A percentile compares a stretch with the other conserved stretches of the same genome.
phyloP scores from a whole-genome alignment of 2,113 vertebrate genomes.

The Tragelaphus buxtoni region DNA sequence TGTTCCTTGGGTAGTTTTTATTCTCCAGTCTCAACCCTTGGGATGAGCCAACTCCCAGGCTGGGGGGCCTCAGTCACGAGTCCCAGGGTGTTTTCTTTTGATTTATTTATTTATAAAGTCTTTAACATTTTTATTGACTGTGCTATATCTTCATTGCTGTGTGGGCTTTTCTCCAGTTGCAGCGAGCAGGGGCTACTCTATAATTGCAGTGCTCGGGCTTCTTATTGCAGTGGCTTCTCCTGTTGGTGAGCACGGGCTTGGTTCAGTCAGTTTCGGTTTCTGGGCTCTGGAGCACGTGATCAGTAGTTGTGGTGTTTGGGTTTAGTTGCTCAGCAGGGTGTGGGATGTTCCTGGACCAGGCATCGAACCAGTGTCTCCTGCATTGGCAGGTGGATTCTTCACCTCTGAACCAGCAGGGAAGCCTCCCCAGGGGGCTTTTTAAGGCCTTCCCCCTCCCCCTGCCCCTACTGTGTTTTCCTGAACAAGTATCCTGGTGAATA shows the following conservation, averaged over 20 bases:
- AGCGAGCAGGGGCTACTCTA: background rate
- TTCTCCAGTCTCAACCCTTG: background rate
- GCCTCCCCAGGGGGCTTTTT: background rate
- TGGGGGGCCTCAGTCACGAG: background rate
- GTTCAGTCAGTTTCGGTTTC: background rate
- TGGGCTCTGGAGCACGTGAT: background rate
- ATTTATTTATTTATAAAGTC: background rate
- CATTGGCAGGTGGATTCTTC: fast-evolving
- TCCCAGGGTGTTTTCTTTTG: background rate
- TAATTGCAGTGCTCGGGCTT: background rate
- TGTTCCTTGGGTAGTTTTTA: background rate
- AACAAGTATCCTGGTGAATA: background rate
- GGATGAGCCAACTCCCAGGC: background rate
- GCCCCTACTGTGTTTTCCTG: background rate
- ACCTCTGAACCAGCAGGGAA: background rate
- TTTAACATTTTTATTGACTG: background rate
- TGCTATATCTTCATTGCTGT: background rate
- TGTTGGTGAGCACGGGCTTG: background rate
- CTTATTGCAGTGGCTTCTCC: background rate
- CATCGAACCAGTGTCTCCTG: background rate
- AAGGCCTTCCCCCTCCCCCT: background rate
- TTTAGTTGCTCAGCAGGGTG: background rate
- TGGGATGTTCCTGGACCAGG: background rate
- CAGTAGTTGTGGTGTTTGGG: fast-evolving
- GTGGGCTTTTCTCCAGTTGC: background rate